phyloP scores from a whole-genome alignment of 2,888 invertebrate genomes.

The Melinopterus prodromus region DNA sequence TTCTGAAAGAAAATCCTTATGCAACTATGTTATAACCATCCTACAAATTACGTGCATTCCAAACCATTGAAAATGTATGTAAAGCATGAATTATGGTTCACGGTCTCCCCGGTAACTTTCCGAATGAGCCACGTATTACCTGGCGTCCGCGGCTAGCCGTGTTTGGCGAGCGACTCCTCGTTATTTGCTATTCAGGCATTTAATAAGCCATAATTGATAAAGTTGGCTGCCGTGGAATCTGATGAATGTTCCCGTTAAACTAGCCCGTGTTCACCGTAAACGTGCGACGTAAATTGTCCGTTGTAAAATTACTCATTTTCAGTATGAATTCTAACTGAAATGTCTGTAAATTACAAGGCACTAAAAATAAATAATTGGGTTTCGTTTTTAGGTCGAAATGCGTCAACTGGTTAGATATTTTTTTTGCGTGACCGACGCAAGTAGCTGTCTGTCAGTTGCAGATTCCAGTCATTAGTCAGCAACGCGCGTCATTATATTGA shows the following conservation, averaged over 20 bases:
- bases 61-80: background rate
- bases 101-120: background rate
- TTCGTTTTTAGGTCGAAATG: too few species aligned
- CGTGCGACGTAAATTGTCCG: background rate
- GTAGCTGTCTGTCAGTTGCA: too few species aligned
- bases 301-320: conserved; percentile 4
- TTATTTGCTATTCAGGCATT: conserved; percentile 15
- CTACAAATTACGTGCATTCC: background rate
- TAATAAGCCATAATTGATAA: conserved; percentile 27
- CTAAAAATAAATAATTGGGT: too few species aligned
- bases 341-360: background rate
- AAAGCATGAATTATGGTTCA: background rate
- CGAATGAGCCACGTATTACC: background rate
- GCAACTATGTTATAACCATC: background rate
- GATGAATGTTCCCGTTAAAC: conserved; percentile 12
- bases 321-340: background rate
- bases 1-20: background rate
- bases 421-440: too few species aligned
- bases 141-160: background rate
- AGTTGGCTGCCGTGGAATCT: conserved; percentile 18
- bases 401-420: too few species aligned
- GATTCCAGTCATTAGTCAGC: too few species aligned
- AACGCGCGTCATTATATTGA: too few species aligned
- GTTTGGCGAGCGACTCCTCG: background rate
- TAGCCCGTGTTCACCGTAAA: background rate